These are phyloP conservation scores for Aplochiton taeniatus DNA, from an alignment of 2,797 vertebrate species.

Conservation along the genomic window DNA sequence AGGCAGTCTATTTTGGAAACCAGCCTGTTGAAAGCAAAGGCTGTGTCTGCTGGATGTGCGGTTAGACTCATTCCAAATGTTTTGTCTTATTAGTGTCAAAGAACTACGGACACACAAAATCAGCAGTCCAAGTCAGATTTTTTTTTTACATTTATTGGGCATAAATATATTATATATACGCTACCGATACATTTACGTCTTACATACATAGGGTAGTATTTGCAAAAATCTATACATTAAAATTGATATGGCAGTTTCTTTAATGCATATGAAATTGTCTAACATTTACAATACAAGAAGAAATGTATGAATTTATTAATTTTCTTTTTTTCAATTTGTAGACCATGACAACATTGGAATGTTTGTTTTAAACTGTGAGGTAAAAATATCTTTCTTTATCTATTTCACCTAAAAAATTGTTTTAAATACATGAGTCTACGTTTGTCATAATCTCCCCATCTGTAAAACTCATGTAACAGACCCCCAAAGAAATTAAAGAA, in stretches of 20 bases:
- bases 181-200: constrained; percentile 99
- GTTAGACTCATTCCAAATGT: too few relatives aligned
- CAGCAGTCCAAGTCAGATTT: constrained; percentile 80
- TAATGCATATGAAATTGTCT: constrained; percentile 99
- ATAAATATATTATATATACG: constrained; percentile 99
- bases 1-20: too few relatives aligned
- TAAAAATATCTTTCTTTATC: constrained; percentile 84
- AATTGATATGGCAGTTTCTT: constrained; percentile 99
- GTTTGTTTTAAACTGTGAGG: constrained; percentile 91
- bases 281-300: constrained; percentile 99
- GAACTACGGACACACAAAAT: constrained; percentile 32
- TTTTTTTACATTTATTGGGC: constrained; percentile 99
- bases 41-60: too few relatives aligned
- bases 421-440: constrained; percentile 75
- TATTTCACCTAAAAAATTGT: constrained; percentile 80
- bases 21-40: too few relatives aligned
- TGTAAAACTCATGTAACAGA: constrained; percentile 62
- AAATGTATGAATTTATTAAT: constrained; percentile 75
- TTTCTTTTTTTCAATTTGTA: constrained; percentile 77
- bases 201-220: constrained; percentile 99
- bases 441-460: constrained; percentile 68
- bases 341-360: constrained; percentile 96
- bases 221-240: constrained; percentile 99
- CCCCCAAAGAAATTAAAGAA: constrained; percentile 38
- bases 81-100: too few relatives aligned